A percentile compares a stretch with the other conserved stretches of the same genome.
phyloP scores from a whole-genome alignment of 2,113 vertebrate species.

The Egretta garzetta region DNA sequence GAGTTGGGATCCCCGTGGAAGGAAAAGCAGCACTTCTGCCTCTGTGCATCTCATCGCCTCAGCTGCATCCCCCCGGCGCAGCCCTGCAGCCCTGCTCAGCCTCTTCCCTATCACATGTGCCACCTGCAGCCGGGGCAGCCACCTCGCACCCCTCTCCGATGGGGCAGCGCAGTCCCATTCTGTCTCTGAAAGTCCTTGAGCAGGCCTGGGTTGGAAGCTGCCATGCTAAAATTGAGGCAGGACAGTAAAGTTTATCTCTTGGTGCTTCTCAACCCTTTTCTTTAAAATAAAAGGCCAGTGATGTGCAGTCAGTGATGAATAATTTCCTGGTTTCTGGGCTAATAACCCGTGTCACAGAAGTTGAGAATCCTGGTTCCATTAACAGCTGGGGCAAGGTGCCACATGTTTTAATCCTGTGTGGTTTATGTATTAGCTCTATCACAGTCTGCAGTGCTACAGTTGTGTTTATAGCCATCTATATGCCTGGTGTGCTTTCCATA shows the following conservation, averaged over 20 bases:
- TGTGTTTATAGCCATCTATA: background rate
- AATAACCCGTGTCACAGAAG: background rate
- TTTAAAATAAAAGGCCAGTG: background rate
- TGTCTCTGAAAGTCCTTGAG: background rate
- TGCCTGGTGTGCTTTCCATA: background rate
- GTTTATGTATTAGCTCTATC: slow-evolving; percentile 20
- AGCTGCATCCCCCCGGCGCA: background rate
- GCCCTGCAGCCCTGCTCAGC: background rate
- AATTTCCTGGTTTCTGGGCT: slow-evolving; percentile 17
- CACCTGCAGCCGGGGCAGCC: rapidly evolving
- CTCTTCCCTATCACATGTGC: background rate
- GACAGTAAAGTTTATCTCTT: background rate
- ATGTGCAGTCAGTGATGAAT: background rate
- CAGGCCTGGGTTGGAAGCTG: background rate
- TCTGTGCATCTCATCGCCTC: background rate
- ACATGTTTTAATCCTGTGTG: background rate
- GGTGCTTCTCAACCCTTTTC: background rate
- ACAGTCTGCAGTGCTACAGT: background rate
- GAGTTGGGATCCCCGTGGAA: background rate
- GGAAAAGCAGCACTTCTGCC: background rate
- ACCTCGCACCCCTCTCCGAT: background rate
- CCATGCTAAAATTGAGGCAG: background rate
- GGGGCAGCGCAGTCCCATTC: background rate
- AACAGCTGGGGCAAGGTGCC: background rate
- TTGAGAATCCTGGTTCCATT: background rate